Evolutionary conservation across 2,797 vertebrate species (phyloP).

Genomic region (Takifugu rubripes): DNA sequence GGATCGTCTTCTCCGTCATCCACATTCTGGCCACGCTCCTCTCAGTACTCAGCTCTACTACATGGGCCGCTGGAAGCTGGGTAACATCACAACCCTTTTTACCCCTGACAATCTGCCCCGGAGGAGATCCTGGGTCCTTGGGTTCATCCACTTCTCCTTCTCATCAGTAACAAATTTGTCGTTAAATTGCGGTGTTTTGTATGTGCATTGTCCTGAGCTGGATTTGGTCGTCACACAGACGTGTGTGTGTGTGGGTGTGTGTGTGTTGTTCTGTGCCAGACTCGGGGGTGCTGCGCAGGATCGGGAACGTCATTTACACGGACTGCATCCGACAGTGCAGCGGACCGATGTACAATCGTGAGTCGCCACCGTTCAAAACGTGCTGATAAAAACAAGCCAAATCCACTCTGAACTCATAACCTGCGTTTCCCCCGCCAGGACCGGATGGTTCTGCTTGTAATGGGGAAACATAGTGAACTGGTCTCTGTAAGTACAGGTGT

Average conservation of each 20-base stretch:
- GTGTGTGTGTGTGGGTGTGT: too few relatives aligned
- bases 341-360: slow-evolving; percentile 94
- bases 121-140: too few relatives aligned
- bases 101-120: too few relatives aligned
- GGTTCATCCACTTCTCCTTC: background rate
- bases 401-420: background rate
- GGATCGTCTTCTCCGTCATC: slow-evolving; percentile 92
- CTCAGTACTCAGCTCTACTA: slow-evolving; percentile 98
- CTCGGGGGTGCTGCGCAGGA: slow-evolving; percentile 84
- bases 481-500: slow-evolving; percentile 85
- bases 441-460: slow-evolving; percentile 94
- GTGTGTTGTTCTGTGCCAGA: slow-evolving; percentile 74
- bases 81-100: slow-evolving; percentile 25
- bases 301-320: slow-evolving; percentile 88
- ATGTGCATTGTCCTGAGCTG: too few relatives aligned
- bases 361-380: slow-evolving; percentile 53
- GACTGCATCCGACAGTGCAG: slow-evolving; percentile 94
- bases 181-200: too few relatives aligned
- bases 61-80: slow-evolving; percentile 94
- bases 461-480: slow-evolving; percentile 99
- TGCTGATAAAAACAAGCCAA: too few relatives aligned
- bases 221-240: too few relatives aligned
- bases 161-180: background rate
- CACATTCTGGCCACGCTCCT: slow-evolving; percentile 91
- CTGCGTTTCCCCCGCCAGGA: slow-evolving; percentile 72